phyloP scores from a whole-genome alignment of 2,113 vertebrate species.

The Calyptomena viridis region DNA sequence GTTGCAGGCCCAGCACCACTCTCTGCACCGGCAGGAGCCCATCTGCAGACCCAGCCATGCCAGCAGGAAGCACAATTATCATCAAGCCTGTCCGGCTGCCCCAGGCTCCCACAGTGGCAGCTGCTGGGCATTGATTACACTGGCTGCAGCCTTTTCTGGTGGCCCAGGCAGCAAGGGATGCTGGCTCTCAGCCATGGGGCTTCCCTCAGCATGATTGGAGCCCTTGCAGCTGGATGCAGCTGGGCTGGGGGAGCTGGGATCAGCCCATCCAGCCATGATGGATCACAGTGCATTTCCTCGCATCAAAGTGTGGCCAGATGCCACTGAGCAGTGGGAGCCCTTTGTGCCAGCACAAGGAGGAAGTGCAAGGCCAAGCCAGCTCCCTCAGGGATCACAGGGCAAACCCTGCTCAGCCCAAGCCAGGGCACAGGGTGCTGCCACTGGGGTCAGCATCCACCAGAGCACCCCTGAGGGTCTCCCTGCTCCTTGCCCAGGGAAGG shows the following conservation, averaged over 20 bases:
- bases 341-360: neutral
- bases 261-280: neutral
- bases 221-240: neutral
- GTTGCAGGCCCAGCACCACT: neutral
- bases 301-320: neutral
- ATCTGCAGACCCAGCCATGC: neutral
- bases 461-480: neutral
- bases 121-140: neutral
- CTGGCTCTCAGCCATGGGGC: rapidly evolving
- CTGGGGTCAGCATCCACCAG: neutral
- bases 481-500: neutral
- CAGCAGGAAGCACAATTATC: neutral
- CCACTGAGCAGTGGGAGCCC: neutral
- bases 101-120: rapidly evolving
- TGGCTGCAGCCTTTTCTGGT: neutral
- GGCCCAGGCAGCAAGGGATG: rapidly evolving
- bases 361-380: rapidly evolving
- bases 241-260: neutral
- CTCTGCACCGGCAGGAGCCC: neutral
- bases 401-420: too few species aligned
- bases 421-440: too few species aligned
- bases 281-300: neutral
- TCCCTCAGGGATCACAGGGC: neutral
- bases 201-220: rapidly evolving
- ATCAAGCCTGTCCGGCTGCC: neutral